Conservation (phyloP, 2,113 vertebrate species). For the Heliornis fulica region DNA sequence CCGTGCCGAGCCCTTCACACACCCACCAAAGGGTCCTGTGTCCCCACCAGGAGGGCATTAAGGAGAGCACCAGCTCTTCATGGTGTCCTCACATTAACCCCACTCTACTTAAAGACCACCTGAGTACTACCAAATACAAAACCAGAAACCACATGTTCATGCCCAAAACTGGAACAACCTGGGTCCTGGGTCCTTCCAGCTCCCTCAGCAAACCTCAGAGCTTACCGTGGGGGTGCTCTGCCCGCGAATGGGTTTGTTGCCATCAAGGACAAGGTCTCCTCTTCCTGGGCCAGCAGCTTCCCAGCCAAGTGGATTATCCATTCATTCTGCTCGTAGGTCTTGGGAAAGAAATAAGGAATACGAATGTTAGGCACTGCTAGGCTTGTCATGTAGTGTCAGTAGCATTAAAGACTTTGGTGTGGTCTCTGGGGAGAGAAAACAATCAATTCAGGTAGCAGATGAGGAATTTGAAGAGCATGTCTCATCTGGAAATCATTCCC, state of each 20-base stretch:
- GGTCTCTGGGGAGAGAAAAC: neutral
- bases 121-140: neutral
- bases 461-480: neutral
- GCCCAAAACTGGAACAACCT: fast-evolving
- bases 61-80: neutral
- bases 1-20: fast-evolving
- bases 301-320: slow-evolving; percentile 94
- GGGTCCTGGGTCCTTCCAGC: neutral
- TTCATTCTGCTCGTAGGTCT: slow-evolving; percentile 97
- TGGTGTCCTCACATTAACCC: neutral
- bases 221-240: slow-evolving; percentile 81
- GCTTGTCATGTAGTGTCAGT: neutral
- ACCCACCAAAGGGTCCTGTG: neutral
- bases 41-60: neutral
- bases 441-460: fast-evolving
- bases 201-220: neutral
- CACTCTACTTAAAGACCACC: neutral
- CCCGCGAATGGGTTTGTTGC: slow-evolving; percentile 84
- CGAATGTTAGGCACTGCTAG: neutral
- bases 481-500: neutral
- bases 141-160: fast-evolving
- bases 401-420: fast-evolving
- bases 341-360: neutral
- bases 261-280: slow-evolving; percentile 80
- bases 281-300: slow-evolving; percentile 87